Conservation (phyloP, 1,140 invertebrate species). For the Babylonia areolata region DNA sequence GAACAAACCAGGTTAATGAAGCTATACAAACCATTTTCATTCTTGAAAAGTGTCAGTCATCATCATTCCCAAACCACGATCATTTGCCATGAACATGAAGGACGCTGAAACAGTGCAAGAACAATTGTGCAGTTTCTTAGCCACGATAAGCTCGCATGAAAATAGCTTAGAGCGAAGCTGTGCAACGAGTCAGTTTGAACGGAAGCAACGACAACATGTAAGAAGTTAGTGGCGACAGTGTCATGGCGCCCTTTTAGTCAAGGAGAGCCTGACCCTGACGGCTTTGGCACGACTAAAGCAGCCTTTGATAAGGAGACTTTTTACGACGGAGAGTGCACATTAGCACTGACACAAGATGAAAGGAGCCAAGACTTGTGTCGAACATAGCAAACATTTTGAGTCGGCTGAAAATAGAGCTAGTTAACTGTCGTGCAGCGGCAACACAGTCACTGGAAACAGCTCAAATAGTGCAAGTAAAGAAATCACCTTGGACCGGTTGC, state of each 20-base stretch:
- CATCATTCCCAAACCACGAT: conserved; percentile 4
- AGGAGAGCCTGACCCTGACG: not conserved
- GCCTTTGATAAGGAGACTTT: conserved; percentile 35
- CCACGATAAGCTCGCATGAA: conserved; percentile 7
- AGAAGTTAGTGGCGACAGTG: conserved; percentile 27
- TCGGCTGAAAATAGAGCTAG: conserved; percentile 22
- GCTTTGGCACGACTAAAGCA: conserved; percentile 1
- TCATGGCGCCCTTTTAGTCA: not conserved
- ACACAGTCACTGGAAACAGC: conserved; percentile 24
- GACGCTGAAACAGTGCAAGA: conserved; percentile 36
- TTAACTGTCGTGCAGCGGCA: conserved; percentile 37
- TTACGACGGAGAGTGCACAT: conserved; percentile 27
- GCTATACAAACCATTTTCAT: conserved; percentile 18
- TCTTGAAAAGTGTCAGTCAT: conserved; percentile 19
- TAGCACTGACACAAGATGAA: not conserved
- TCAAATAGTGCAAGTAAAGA: conserved; percentile 27
- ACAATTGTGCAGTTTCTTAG: conserved; percentile 31
- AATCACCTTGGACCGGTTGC: conserved; percentile 50
- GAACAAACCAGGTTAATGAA: not conserved
- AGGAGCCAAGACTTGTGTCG: not conserved
- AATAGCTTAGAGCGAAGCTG: conserved; percentile 34
- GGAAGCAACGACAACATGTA: conserved; percentile 34
- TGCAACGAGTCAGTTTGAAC: conserved; percentile 29
- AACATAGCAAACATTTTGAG: conserved; percentile 25
- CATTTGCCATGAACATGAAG: conserved; percentile 42